These are phyloP conservation scores for Hiodon alosoides DNA, from an alignment of 2,113 vertebrate genomes.

Conservation along the genomic window DNA sequence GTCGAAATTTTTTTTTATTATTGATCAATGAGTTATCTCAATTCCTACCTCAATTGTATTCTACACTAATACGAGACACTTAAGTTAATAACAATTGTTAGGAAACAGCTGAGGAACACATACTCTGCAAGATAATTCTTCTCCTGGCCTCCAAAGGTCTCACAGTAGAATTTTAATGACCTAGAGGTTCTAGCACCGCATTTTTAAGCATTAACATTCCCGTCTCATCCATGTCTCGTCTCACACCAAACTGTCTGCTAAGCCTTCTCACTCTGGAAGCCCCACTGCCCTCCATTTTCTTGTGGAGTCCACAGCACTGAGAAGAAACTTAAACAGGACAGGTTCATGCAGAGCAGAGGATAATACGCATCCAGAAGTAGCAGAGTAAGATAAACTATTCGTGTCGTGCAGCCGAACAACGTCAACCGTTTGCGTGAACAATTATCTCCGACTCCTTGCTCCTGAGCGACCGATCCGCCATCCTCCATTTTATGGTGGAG, in stretches of 20 bases:
- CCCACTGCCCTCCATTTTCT: slow-evolving; percentile 26
- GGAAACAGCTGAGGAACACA: slow-evolving; percentile 8
- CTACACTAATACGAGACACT: not conserved
- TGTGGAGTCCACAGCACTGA: slow-evolving; percentile 7
- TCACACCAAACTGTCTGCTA: slow-evolving; percentile 20
- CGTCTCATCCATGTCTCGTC: slow-evolving; percentile 42
- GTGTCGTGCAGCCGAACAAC: not conserved
- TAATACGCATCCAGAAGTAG: too few relatives aligned
- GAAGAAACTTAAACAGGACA: slow-evolving; percentile 9
- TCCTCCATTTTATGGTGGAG: slow-evolving; percentile 99
- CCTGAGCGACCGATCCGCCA: slow-evolving; percentile 69
- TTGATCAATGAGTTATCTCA: not conserved
- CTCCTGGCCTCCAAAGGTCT: slow-evolving; percentile 31
- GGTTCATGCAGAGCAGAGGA: not conserved
- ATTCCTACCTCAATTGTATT: not conserved
- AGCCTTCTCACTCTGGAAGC: slow-evolving; percentile 16
- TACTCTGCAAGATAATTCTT: slow-evolving; percentile 5
- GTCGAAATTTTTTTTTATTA: not conserved
- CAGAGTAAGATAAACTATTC: not conserved
- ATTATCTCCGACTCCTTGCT: slow-evolving; percentile 56
- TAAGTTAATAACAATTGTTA: not conserved
- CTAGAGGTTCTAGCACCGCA: slow-evolving; percentile 41
- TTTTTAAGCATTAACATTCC: slow-evolving; percentile 49
- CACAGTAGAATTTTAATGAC: slow-evolving; percentile 57
- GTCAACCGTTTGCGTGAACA: slow-evolving; percentile 52